A percentile compares a stretch with the other conserved stretches of the same genome.
Conservation (phyloP, 2,113 vertebrate genomes). For the Anas platyrhynchos region DNA sequence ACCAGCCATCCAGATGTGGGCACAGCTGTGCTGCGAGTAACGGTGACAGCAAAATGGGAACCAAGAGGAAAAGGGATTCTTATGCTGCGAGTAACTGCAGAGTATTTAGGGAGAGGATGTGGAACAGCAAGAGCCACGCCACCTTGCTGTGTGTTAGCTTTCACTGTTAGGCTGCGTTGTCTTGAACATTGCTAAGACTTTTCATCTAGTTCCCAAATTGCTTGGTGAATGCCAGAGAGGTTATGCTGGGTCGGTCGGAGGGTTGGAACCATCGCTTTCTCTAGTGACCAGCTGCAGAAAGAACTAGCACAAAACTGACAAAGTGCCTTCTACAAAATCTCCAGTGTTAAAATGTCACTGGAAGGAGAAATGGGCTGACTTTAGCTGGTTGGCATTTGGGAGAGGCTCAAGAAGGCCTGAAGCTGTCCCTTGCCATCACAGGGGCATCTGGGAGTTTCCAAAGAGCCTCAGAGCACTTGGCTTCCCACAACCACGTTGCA, state of each 20-base stretch:
- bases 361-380: background rate
- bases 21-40: rapidly evolving
- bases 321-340: background rate
- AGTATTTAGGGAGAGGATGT: background rate
- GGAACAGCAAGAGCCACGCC: background rate
- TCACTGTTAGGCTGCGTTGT: rapidly evolving
- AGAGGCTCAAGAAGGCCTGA: background rate
- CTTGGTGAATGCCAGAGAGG: background rate
- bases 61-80: background rate
- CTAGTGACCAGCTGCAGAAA: background rate
- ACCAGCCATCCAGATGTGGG: background rate
- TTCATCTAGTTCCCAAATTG: background rate
- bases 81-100: background rate
- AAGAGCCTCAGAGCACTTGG: background rate
- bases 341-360: background rate
- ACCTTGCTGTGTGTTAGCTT: background rate
- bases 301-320: background rate
- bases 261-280: background rate
- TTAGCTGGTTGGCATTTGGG: background rate
- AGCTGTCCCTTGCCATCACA: background rate
- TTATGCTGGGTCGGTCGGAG: background rate
- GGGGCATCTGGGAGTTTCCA: background rate
- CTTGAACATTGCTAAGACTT: background rate
- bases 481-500: background rate
- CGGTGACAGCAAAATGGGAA: background rate